Evolutionary conservation across 2,888 invertebrate genomes (phyloP), one percentile per base, ranked within the genome.

Genomic region (Callyntrura sp.): DNA sequence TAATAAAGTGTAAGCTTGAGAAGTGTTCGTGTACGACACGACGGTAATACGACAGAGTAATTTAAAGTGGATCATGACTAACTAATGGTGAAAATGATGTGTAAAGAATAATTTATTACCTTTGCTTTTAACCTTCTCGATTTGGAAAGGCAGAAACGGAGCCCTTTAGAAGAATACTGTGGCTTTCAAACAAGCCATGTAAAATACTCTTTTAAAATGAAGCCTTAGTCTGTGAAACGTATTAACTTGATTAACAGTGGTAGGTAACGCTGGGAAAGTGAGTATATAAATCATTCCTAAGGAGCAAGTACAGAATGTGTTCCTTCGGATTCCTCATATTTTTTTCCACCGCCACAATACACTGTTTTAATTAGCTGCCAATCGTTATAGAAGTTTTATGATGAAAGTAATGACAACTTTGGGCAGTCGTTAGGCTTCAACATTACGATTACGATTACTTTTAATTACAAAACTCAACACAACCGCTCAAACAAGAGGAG

Each of bases 81-180:
- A 25, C 11, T 45, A 48, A 45, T 43, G 65, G 8, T 28, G n/a
- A n/a, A 70, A 43, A 9, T n/a, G 43, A 70, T 45, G 45, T 45
- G 17, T 73, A 73, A 45, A 73, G 20, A 73, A 45, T 20, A 28
- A 8, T 45, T 70, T 43, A 73, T 73, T 73, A 73, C 70, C 70
- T 73, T 73, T 73, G 23, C 45, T 73, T 73, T 73, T 73, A 73
- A 73, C 43, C 70, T 73, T 73, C 70, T 73, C 70, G 70, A 17
- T 45, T 73, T 48, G 70, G 43, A 73, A 45, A 48, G 45, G 70
- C 12, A 73, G 45, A 45, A 73, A 43, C 11, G 20, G 43, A 20
- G 43, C 6, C 43, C n/a, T 45, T 73, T 25, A 23, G 70, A 73
- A 45, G 70, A 73, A 73, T 17, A 65, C 14, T 25, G 43, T 43